Evolutionary conservation across 1,140 invertebrate genomes (phyloP).

Genomic region (Chrysoperla carnea): DNA sequence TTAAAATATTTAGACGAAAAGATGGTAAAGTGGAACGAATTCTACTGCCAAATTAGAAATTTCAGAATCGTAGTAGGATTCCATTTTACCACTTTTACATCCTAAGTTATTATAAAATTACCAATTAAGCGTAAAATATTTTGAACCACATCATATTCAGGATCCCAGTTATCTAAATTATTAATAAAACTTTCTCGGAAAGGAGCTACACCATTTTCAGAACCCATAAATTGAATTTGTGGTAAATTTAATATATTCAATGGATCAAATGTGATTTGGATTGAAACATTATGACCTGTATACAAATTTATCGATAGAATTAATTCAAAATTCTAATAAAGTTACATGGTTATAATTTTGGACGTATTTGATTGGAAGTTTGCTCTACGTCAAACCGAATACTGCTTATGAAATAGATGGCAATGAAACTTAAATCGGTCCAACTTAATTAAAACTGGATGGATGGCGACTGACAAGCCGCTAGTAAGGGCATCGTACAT

Average conservation of each 20-base stretch:
- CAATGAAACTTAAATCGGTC: too few species aligned
- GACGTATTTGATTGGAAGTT: too few species aligned
- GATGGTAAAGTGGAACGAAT: too few species aligned
- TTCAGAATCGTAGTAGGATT: not conserved
- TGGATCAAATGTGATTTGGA: not conserved
- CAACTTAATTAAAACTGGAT: too few species aligned
- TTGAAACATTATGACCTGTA: not conserved
- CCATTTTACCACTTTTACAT: not conserved
- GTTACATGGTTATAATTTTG: too few species aligned
- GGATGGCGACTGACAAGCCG: too few species aligned
- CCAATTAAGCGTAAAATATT: constrained; percentile 1
- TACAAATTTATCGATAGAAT: too few species aligned
- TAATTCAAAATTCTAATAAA: too few species aligned
- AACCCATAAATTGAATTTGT: not conserved
- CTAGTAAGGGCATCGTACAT: too few species aligned
- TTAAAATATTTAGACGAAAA: not conserved
- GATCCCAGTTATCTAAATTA: constrained; percentile 1
- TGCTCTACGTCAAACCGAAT: too few species aligned
- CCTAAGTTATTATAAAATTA: not conserved
- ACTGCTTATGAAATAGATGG: too few species aligned
- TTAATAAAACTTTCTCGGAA: not conserved
- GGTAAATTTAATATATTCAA: not conserved
- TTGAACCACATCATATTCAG: constrained; percentile 1
- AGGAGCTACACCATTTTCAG: not conserved
- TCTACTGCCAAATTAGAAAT: too few species aligned